These are phyloP conservation scores for Epicampocera succincta DNA, from an alignment of 2,888 invertebrate species.

Conservation along the genomic window DNA sequence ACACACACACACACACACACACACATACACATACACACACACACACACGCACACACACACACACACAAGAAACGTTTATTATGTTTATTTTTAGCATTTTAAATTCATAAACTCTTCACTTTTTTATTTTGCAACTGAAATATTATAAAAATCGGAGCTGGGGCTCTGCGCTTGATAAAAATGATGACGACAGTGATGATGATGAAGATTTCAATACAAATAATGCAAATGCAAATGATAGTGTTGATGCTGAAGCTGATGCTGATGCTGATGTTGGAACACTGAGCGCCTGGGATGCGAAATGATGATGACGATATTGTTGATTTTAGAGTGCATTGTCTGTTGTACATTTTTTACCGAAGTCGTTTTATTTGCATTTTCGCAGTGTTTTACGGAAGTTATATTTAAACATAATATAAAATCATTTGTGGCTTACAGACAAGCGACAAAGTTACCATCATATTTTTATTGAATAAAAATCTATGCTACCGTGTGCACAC, in stretches of 20 bases:
- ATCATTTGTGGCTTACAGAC: slow-evolving; percentile 62
- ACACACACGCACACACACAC: background rate
- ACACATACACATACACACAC: background rate
- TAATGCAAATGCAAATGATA: slow-evolving; percentile 43
- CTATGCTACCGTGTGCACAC: background rate
- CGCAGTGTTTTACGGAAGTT: slow-evolving; percentile 61
- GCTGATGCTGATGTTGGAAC: slow-evolving; percentile 2
- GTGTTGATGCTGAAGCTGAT: too few relatives aligned
- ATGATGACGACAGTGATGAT: slow-evolving; percentile 21
- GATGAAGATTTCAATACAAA: slow-evolving; percentile 32
- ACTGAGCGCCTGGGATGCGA: slow-evolving; percentile 13
- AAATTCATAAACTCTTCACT: slow-evolving; percentile 7
- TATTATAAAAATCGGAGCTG: slow-evolving; percentile 25
- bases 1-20: background rate
- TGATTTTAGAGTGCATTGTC: slow-evolving; percentile 48
- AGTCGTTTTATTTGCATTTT: slow-evolving; percentile 13
- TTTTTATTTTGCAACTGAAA: slow-evolving; percentile 32
- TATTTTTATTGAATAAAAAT: slow-evolving; percentile 16
- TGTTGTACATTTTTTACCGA: slow-evolving; percentile 24
- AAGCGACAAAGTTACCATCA: slow-evolving; percentile 28
- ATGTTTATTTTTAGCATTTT: slow-evolving; percentile 23
- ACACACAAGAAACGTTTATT: background rate
- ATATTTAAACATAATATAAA: slow-evolving; percentile 60
- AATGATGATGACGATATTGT: slow-evolving; percentile 38
- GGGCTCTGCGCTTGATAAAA: slow-evolving; percentile 18